Conservation (phyloP, 2,113 vertebrate genomes). For the Coracopsis vasa region DNA sequence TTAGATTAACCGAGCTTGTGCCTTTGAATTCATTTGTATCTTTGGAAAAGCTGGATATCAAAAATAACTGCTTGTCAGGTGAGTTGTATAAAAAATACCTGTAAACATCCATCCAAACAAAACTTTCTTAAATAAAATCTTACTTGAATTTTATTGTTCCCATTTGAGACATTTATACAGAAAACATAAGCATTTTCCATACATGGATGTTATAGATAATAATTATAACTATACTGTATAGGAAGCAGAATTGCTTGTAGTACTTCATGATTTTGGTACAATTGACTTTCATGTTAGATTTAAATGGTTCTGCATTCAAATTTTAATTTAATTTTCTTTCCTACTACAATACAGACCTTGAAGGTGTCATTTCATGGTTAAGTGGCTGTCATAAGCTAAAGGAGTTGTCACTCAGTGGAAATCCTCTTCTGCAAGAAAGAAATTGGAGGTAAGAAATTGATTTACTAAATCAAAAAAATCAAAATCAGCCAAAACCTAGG, state of each 20-base stretch:
- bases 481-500: not conserved
- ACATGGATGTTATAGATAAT: not conserved
- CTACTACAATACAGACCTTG: constrained; percentile 76
- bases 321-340: not conserved
- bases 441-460: constrained; percentile 83
- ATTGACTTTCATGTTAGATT: not conserved
- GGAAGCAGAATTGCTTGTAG: not conserved
- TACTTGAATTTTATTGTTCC: not conserved
- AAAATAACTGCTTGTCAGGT: constrained; percentile 93
- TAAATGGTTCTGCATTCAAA: not conserved
- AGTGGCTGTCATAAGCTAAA: constrained; percentile 74
- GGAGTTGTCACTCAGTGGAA: constrained; percentile 81
- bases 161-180: not conserved
- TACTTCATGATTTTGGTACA: not conserved
- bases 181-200: not conserved
- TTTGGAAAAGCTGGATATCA: constrained; percentile 83
- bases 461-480: not conserved
- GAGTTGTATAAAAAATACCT: constrained; percentile 24
- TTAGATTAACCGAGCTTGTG: constrained; percentile 83
- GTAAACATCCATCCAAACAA: not conserved
- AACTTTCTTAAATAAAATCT: not conserved
- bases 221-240: not conserved
- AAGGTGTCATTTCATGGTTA: constrained; percentile 72
- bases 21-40: constrained; percentile 82
- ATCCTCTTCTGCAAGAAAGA: constrained; percentile 86